Conservation (phyloP, 2,888 invertebrate species). For the Diarsia brunnea region DNA sequence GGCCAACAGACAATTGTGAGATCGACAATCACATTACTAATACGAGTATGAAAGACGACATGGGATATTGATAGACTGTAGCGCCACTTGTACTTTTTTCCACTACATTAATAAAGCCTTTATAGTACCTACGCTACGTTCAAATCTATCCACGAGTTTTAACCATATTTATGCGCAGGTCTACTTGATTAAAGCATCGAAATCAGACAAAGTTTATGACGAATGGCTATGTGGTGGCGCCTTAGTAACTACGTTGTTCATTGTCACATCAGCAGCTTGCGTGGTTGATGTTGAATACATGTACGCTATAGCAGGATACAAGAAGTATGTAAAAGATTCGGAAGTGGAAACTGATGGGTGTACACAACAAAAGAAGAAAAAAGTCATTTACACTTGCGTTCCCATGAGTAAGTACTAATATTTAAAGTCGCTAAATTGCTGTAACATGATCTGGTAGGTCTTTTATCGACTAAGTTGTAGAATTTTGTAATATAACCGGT, state of each 20-base stretch:
- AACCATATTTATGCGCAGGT: constrained; percentile 55
- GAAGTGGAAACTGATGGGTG: constrained; percentile 68
- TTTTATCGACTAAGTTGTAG: no score
- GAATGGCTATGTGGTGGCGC: constrained; percentile 75
- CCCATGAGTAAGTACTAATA: constrained; percentile 46
- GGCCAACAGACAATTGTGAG: no score
- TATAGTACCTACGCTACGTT: no score
- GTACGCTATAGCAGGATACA: constrained; percentile 75
- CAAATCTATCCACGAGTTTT: no score
- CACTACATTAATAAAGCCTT: no score
- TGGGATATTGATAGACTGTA: no score
- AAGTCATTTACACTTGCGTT: constrained; percentile 53
- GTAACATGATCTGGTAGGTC: no score
- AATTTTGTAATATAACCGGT: no score
- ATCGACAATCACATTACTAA: no score
- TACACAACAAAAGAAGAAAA: constrained; percentile 72
- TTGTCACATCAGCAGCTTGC: constrained; percentile 74
- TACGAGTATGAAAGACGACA: no score
- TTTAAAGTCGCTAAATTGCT: not conserved
- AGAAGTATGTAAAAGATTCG: constrained; percentile 65
- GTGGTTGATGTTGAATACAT: constrained; percentile 70
- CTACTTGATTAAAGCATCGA: constrained; percentile 66
- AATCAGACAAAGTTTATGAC: constrained; percentile 61
- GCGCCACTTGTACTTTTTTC: no score
- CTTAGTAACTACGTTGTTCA: constrained; percentile 60